Evolutionary conservation across 2,797 vertebrate genomes (phyloP).

Genomic region (Eptatretus atami): DNA sequence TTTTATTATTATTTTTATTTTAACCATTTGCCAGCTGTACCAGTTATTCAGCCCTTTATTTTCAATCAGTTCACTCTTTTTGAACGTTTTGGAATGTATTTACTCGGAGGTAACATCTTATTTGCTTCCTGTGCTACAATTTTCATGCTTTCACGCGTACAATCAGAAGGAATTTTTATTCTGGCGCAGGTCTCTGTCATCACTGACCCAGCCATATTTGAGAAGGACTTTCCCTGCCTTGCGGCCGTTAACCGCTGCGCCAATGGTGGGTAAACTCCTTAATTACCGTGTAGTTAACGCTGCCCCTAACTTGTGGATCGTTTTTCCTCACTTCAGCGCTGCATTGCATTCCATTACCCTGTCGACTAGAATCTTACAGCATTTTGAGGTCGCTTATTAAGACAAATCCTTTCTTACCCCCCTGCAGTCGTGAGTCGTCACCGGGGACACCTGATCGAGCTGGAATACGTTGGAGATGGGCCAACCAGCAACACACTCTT

Average conservation of each 20-base stretch:
- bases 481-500: conserved; percentile 21
- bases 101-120: too few species aligned
- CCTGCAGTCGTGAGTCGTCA: conserved; percentile 23
- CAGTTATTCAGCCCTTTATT: too few species aligned
- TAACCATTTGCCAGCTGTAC: too few species aligned
- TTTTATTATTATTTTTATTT: too few species aligned
- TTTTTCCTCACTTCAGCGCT: neutral
- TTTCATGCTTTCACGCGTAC: too few species aligned
- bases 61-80: too few species aligned
- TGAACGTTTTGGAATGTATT: too few species aligned
- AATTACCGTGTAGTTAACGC: neutral
- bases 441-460: conserved; percentile 26
- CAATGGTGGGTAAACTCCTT: conserved; percentile 14
- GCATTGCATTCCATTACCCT: neutral
- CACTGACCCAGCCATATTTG: conserved; percentile 15
- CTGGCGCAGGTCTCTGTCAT: conserved; percentile 19
- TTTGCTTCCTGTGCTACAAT: too few species aligned
- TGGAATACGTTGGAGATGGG: conserved; percentile 25
- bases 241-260: conserved; percentile 36
- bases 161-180: too few species aligned
- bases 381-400: neutral
- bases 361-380: neutral
- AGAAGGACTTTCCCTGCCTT: conserved; percentile 30
- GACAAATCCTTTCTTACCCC: conserved; percentile 4
- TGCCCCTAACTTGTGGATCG: neutral